phyloP scores from a whole-genome alignment of 2,113 vertebrate genomes.

The Macquaria ambigua region DNA sequence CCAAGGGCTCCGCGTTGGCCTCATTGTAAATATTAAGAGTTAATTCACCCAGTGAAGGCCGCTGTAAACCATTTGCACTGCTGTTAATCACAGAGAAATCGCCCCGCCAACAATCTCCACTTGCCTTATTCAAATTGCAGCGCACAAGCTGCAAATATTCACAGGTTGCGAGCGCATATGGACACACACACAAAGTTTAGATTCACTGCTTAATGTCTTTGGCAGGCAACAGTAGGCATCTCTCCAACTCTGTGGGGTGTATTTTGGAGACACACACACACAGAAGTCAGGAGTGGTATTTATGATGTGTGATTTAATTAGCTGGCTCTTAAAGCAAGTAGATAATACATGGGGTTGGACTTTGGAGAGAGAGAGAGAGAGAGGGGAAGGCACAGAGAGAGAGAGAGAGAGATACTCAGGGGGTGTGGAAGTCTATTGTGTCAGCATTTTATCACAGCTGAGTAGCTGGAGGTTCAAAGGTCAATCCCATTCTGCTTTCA shows the following conservation, averaged over 20 bases:
- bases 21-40: conserved; percentile 89
- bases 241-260: conserved; percentile 53
- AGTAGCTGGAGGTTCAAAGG: conserved; percentile 75
- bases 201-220: conserved; percentile 84
- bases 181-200: conserved; percentile 80
- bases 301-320: conserved; percentile 86
- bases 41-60: conserved; percentile 87
- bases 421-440: conserved; percentile 58
- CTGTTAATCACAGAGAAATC: conserved; percentile 88
- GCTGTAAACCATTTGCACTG: conserved; percentile 85
- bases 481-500: conserved; percentile 69
- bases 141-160: conserved; percentile 77
- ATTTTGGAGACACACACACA: conserved; percentile 40
- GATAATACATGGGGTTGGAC: conserved; percentile 70
- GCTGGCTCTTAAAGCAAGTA: conserved; percentile 74
- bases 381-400: background rate
- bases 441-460: conserved; percentile 78
- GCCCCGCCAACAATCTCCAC: conserved; percentile 80
- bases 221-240: conserved; percentile 74
- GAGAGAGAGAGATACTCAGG: conserved; percentile 15
- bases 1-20: conserved; percentile 74
- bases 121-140: conserved; percentile 85
- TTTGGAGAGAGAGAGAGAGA: conserved; percentile 3
- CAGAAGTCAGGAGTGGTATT: conserved; percentile 69
- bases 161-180: conserved; percentile 58